Evolutionary conservation across 1,140 invertebrate species (phyloP).

Genomic region (Papilio xuthus): DNA sequence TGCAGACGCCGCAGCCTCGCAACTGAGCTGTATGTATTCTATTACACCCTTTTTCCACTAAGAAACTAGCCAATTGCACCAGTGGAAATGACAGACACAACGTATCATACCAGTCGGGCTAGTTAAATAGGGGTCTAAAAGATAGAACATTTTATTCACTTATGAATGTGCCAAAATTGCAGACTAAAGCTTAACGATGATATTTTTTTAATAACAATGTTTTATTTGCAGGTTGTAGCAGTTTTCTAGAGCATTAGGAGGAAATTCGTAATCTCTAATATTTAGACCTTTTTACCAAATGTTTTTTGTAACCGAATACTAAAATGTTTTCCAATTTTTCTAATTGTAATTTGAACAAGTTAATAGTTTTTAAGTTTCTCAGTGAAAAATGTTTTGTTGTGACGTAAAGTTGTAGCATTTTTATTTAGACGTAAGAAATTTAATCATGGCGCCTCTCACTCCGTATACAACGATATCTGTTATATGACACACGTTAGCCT

Average conservation of each 20-base stretch:
- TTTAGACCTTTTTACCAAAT: conserved; percentile 66
- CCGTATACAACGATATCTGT: conserved; percentile 29
- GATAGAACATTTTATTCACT: too few species aligned
- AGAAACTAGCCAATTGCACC: too few species aligned
- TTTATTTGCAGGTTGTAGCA: conserved; percentile 53
- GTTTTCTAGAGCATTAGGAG: conserved; percentile 36
- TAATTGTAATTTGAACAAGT: conserved; percentile 10
- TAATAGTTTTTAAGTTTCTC: conserved; percentile 29
- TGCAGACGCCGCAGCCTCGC: conserved; percentile 47
- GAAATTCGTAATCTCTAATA: conserved; percentile 66
- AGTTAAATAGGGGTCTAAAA: too few species aligned
- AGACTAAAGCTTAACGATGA: background rate
- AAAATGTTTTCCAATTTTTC: conserved; percentile 29
- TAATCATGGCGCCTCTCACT: background rate
- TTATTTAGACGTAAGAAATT: conserved; percentile 6
- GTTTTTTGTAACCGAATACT: conserved; percentile 47
- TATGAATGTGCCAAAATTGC: too few species aligned
- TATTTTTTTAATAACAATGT: background rate
- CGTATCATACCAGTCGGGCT: too few species aligned
- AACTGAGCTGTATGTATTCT: conserved; percentile 37
- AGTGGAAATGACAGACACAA: too few species aligned
- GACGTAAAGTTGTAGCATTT: background rate
- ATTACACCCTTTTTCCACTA: too few species aligned
- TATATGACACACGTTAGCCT: conserved; percentile 64
- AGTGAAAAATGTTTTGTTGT: conserved; percentile 23